Evolutionary conservation across 2,888 invertebrate species (phyloP), one percentile per base, ranked within the genome.

Genomic region (Rhamphomyia laevipes): DNA sequence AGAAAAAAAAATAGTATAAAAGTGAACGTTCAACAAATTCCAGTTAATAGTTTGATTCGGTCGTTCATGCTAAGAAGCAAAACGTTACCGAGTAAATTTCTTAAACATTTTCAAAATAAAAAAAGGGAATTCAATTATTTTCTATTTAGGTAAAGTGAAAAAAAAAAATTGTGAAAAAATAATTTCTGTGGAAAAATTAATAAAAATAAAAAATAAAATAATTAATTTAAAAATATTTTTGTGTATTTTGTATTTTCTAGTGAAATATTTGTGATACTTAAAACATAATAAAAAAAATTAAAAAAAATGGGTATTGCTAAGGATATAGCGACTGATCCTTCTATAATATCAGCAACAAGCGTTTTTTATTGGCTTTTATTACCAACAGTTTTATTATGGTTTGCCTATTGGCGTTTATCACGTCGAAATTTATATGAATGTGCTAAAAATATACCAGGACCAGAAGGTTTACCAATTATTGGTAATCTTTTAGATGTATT

Each of bases 401-500:
- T 81, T 63, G 72, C 79, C 27, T 88, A 88, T 70, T 88, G 84
- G 81, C 76, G 80, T 44, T 71, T 85, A 59, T 85, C 85, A 11
- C 75, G 85, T n/a, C 74, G 80, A 37, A 81, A 80, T 61, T 59
- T 88, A 63, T 73, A 82, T 53, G 81, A 84, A 61, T 70, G 87
- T 47, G 86, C 84, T 2, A 79, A 77, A 1, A 81, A 81, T 59
- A 63, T 89, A 41, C 79, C 82, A 1, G 89, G 89, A 56, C 87
- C 87, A 0, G 61, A 71, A 3, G 86, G 86, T 35, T 69, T 77
- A 31, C 88, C 89, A 0, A 52, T 89, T 0, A 59, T 89, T 41
- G 89, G 89, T 57, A 86, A 84, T 60, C 81, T 85, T 2, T 68
- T 83, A 37, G 84, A 86, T 54, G 79, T 88, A 50, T 67, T 81